phyloP scores from a whole-genome alignment of 2,888 invertebrate genomes.

The Amiota mariae region DNA sequence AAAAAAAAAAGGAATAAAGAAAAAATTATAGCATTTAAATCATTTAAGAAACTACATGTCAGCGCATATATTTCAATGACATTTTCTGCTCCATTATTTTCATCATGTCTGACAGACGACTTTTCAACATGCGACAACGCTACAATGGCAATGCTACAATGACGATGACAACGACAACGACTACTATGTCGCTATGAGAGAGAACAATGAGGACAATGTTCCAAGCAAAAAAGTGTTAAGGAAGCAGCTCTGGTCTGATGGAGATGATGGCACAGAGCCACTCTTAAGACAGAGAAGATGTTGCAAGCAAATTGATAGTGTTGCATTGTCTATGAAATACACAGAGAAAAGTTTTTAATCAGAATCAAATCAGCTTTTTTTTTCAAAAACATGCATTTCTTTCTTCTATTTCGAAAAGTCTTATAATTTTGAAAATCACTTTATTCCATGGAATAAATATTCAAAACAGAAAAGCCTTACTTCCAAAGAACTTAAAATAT shows the following conservation, averaged over 20 bases:
- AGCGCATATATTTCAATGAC: slow-evolving; percentile 51
- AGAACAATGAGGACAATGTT: slow-evolving; percentile 24
- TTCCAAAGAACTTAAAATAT: too few species aligned
- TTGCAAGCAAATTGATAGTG: slow-evolving; percentile 20
- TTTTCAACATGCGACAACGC: slow-evolving; percentile 60
- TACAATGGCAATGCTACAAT: slow-evolving; percentile 19
- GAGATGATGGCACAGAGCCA: neutral
- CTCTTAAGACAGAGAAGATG: neutral
- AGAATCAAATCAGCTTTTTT: too few species aligned
- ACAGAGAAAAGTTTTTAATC: neutral
- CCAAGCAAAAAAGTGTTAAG: neutral
- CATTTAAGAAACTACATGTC: slow-evolving; percentile 32
- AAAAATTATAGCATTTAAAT: slow-evolving; percentile 27
- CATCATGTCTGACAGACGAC: slow-evolving; percentile 66
- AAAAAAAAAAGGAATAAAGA: neutral
- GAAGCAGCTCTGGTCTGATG: neutral
- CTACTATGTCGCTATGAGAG: neutral
- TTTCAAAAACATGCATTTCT: too few species aligned
- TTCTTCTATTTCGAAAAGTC: too few species aligned
- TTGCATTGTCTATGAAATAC: neutral
- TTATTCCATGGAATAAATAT: too few species aligned
- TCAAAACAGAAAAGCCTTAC: too few species aligned
- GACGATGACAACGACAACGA: neutral
- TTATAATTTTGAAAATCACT: too few species aligned
- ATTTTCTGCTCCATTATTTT: slow-evolving; percentile 67